Evolutionary conservation across 2,113 vertebrate genomes (phyloP).

Genomic region (Pelusios castaneus): DNA sequence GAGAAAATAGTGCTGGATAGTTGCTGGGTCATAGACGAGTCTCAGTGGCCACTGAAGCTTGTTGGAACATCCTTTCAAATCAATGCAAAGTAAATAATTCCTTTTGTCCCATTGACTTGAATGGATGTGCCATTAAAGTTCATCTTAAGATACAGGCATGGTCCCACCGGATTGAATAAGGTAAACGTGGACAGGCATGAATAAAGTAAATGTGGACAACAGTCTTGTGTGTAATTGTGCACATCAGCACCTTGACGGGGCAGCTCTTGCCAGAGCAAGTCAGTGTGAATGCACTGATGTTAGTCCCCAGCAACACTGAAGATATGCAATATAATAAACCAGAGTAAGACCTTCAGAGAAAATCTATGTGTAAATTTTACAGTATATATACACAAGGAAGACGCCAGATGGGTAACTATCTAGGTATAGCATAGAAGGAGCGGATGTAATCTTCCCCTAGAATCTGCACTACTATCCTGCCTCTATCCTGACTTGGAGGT

Average conservation of each 20-base stretch:
- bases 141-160: not conserved
- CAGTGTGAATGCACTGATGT: not conserved
- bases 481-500: not conserved
- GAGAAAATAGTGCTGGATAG: not conserved
- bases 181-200: not conserved
- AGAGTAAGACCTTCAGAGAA: not conserved
- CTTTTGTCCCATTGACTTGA: not conserved
- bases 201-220: not conserved
- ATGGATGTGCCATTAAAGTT: not conserved
- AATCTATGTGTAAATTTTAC: not conserved
- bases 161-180: fast-evolving
- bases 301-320: not conserved
- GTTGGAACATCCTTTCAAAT: not conserved
- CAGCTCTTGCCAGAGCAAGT: not conserved
- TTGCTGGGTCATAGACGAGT: not conserved
- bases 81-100: not conserved
- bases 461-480: not conserved
- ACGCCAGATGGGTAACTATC: not conserved
- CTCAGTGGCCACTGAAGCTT: fast-evolving
- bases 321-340: too few relatives aligned
- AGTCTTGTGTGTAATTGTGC: not conserved
- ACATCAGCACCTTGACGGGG: not conserved
- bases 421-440: not conserved
- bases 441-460: not conserved
- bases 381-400: not conserved